Percentiles rank a stretch among this genome's conserved stretches.
phyloP scores from a whole-genome alignment of 1,140 invertebrate genomes.

The Aethina tumida region DNA sequence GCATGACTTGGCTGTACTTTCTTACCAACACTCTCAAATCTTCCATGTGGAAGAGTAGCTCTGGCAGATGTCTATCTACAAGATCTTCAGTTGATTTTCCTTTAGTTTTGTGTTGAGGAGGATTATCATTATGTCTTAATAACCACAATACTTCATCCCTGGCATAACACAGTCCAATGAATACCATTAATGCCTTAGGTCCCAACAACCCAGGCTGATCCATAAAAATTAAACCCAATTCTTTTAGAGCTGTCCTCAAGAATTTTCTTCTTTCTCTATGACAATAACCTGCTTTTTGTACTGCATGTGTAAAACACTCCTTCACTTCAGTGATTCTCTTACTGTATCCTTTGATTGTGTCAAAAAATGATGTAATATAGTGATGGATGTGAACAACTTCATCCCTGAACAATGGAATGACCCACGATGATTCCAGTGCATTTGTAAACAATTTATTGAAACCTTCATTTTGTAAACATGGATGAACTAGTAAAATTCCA shows the following conservation, averaged over 20 bases:
- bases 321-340: constrained; percentile 91
- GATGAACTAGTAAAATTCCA: constrained; percentile 85
- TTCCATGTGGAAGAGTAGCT: constrained; percentile 96
- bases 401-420: constrained; percentile 90
- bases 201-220: constrained; percentile 97
- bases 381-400: constrained; percentile 95
- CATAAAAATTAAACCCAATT: constrained; percentile 88
- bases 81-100: constrained; percentile 78
- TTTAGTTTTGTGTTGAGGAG: constrained; percentile 75
- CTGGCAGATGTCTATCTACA: constrained; percentile 89
- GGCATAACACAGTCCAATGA: constrained; percentile 90
- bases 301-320: constrained; percentile 82
- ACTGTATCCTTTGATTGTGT: constrained; percentile 88
- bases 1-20: constrained; percentile 95
- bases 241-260: constrained; percentile 88
- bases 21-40: constrained; percentile 86
- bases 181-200: constrained; percentile 92
- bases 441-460: constrained; percentile 84
- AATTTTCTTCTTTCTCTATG: constrained; percentile 95
- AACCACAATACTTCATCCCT: constrained; percentile 97
- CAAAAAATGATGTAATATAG: constrained; percentile 89
- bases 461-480: constrained; percentile 66
- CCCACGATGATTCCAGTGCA: constrained; percentile 88
- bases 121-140: constrained; percentile 91
- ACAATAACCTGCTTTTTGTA: constrained; percentile 79